Percentiles rank a stretch among this genome's conserved stretches.
Evolutionary conservation across 2,888 invertebrate species (phyloP).

Genomic region (Epinotia nisella): DNA sequence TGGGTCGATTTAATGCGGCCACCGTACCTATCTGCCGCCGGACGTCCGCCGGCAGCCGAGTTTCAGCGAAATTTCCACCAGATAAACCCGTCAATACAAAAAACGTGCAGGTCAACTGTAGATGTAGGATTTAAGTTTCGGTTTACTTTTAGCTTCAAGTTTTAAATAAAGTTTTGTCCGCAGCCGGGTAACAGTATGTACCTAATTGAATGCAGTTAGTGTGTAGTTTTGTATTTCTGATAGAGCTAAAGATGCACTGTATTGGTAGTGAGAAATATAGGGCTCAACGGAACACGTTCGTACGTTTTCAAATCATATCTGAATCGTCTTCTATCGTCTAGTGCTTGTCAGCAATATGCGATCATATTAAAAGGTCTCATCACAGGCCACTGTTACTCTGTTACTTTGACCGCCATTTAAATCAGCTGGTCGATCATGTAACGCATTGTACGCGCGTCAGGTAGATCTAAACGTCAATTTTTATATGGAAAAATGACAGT

Average conservation of each 20-base stretch:
- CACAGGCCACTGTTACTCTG: too few relatives aligned
- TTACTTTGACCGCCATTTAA: too few relatives aligned
- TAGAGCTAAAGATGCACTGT: neutral
- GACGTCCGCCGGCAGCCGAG: conserved; percentile 57
- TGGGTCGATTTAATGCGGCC: conserved; percentile 49
- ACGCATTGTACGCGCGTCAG: too few relatives aligned
- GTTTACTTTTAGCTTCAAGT: conserved; percentile 15
- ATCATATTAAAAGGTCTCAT: too few relatives aligned
- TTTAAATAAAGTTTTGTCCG: conserved; percentile 8
- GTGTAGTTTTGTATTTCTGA: neutral
- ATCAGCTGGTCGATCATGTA: too few relatives aligned
- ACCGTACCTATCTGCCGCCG: conserved; percentile 59
- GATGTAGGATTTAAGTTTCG: conserved; percentile 17
- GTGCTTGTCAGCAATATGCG: neutral
- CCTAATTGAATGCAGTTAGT: neutral
- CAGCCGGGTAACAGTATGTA: neutral
- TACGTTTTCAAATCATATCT: neutral
- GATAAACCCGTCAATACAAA: conserved; percentile 59
- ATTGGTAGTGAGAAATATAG: neutral
- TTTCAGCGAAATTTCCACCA: conserved; percentile 57
- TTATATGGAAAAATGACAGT: too few relatives aligned
- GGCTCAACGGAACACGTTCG: neutral
- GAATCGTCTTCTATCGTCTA: neutral
- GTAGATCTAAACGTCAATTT: too few relatives aligned
- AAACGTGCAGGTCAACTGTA: conserved; percentile 34